Percentiles rank a stretch among this genome's conserved stretches.
Evolutionary conservation across 2,113 vertebrate genomes (phyloP).

Genomic region (Cynopterus brachyotis): DNA sequence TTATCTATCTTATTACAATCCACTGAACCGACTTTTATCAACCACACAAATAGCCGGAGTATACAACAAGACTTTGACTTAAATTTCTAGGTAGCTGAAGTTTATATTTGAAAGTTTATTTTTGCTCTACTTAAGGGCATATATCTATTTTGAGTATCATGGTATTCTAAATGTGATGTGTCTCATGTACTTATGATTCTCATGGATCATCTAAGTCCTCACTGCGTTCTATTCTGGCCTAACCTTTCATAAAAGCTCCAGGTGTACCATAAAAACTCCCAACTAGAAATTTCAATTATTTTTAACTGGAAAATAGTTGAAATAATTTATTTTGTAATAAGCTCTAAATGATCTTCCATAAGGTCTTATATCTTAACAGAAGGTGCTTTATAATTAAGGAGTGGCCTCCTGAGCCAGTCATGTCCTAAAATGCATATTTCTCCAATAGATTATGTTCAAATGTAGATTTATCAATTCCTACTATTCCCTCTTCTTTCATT

Average conservation of each 20-base stretch:
- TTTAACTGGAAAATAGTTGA: neutral
- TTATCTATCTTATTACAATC: slow-evolving; percentile 59
- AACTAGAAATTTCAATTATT: neutral
- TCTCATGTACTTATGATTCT: neutral
- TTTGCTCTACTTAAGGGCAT: neutral
- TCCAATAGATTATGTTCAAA: neutral
- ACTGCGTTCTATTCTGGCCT: neutral
- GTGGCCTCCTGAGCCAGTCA: neutral
- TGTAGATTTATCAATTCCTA: neutral
- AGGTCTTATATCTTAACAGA: neutral
- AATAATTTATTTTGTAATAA: slow-evolving; percentile 17
- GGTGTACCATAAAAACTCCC: neutral
- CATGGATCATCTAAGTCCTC: neutral
- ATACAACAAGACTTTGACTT: neutral
- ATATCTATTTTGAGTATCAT: neutral
- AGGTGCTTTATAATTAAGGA: neutral
- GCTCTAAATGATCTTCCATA: neutral
- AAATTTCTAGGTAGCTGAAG: slow-evolving; percentile 34
- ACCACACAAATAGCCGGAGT: slow-evolving; percentile 38
- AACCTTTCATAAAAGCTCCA: neutral
- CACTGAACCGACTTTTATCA: slow-evolving; percentile 47
- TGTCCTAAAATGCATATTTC: neutral
- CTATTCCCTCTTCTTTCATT: neutral
- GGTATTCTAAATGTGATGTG: neutral
- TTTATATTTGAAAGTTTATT: neutral